Percentiles rank a stretch among this genome's conserved stretches.
Evolutionary conservation across 2,888 invertebrate genomes (phyloP).

Genomic region (Drosophila pseudotalamancana): DNA sequence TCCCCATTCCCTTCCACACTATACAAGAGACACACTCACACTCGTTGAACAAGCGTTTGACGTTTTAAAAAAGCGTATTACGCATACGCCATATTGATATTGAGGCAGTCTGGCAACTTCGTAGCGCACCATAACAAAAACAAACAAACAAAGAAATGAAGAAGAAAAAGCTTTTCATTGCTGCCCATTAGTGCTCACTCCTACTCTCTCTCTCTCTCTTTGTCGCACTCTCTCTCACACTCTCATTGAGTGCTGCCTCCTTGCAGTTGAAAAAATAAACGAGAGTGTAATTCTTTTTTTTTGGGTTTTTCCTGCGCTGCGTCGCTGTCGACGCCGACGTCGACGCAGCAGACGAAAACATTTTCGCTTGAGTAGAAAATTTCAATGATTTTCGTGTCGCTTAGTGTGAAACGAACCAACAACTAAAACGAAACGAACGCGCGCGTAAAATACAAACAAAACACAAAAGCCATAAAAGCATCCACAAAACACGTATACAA

Average conservation of each 20-base stretch:
- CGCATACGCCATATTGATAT: conserved; percentile 66
- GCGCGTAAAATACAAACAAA: conserved; percentile 62
- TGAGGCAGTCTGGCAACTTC: conserved; percentile 64
- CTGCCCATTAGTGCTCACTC: conserved; percentile 51
- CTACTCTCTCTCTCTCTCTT: conserved; percentile 2
- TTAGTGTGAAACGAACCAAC: conserved; percentile 84
- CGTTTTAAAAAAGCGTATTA: conserved; percentile 55
- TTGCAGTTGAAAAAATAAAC: conserved; percentile 29
- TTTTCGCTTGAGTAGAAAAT: conserved; percentile 66
- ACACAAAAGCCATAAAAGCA: conserved; percentile 31
- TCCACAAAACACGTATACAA: conserved; percentile 32
- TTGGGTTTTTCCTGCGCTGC: conserved; percentile 57
- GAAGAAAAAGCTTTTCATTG: conserved; percentile 64
- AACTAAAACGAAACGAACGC: conserved; percentile 83
- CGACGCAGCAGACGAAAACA: conserved; percentile 45
- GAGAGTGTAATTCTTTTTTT: conserved; percentile 36
- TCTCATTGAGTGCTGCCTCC: conserved; percentile 17
- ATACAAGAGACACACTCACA: conserved; percentile 1
- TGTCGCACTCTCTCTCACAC: conserved; percentile 9
- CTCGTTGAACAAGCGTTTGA: conserved; percentile 25
- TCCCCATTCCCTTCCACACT: too few species aligned
- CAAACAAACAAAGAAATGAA: conserved; percentile 46
- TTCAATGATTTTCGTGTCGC: conserved; percentile 64
- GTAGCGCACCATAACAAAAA: conserved; percentile 53
- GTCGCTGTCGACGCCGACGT: conserved; percentile 30